Percentiles rank a stretch among this genome's conserved stretches.
These are phyloP conservation scores for Carterocephalus palaemon DNA, from an alignment of 2,888 invertebrate genomes.

Conservation along the genomic window DNA sequence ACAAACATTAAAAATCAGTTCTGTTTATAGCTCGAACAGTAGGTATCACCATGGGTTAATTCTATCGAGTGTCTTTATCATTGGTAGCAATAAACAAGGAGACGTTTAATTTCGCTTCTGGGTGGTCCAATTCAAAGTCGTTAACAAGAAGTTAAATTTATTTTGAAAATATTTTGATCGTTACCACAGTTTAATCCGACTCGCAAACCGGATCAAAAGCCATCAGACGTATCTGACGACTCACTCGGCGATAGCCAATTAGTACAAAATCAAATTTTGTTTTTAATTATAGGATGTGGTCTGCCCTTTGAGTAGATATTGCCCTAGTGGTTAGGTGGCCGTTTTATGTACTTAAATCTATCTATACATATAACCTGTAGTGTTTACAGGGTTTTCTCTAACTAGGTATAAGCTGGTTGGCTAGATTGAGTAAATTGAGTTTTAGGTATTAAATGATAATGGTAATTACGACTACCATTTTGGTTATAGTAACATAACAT, in stretches of 20 bases:
- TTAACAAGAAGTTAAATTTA: conserved; percentile 25
- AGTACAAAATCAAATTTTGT: conserved; percentile 5
- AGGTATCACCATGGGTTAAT: no score
- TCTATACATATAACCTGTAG: no score
- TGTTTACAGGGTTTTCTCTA: no score
- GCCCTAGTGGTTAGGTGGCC: background rate
- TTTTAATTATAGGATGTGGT: conserved; percentile 8
- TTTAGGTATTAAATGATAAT: no score
- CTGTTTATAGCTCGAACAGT: no score
- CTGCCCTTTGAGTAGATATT: no score
- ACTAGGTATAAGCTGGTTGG: no score
- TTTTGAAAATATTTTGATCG: conserved; percentile 29
- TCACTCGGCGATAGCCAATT: conserved; percentile 10
- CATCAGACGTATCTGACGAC: conserved; percentile 5
- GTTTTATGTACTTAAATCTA: background rate
- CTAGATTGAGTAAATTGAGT: no score
- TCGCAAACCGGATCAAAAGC: conserved; percentile 5
- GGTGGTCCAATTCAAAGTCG: conserved; percentile 25
- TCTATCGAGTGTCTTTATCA: no score
- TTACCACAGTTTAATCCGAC: conserved; percentile 30
- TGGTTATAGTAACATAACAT: no score
- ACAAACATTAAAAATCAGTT: no score
- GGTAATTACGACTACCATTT: no score
- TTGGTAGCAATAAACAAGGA: background rate
- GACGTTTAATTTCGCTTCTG: conserved; percentile 2